Evolutionary conservation across 2,797 vertebrate species (phyloP).

Genomic region (Brotogeris chrysoptera): DNA sequence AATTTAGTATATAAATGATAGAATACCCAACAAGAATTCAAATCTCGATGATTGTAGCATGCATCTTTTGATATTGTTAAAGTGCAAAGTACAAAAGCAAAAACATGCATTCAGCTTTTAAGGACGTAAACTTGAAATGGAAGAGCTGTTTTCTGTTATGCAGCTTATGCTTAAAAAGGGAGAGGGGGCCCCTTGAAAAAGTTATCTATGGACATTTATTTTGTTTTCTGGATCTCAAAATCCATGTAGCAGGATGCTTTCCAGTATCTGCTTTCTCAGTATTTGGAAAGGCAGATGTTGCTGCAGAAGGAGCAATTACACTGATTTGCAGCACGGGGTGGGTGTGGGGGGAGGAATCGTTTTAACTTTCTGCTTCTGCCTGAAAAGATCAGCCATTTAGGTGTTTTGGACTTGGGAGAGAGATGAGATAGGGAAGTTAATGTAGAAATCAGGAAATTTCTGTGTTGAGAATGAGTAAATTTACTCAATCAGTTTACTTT

Average conservation of each 20-base stretch:
- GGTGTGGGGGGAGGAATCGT: neutral
- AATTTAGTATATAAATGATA: neutral
- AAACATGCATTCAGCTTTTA: neutral
- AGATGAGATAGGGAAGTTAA: neutral
- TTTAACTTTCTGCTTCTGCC: neutral
- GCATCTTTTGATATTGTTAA: neutral
- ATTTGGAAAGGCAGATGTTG: slow-evolving; percentile 24
- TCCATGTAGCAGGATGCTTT: neutral
- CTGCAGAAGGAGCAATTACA: slow-evolving; percentile 14
- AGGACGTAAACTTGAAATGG: neutral
- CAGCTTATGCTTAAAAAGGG: neutral
- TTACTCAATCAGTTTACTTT: neutral
- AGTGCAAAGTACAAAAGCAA: neutral
- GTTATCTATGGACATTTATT: neutral
- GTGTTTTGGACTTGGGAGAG: neutral
- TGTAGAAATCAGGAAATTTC: neutral
- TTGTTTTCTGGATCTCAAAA: neutral
- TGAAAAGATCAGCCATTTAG: neutral
- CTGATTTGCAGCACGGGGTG: neutral
- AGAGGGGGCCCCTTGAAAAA: neutral
- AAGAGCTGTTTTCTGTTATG: neutral
- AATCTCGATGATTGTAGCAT: neutral
- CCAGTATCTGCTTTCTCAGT: slow-evolving; percentile 13
- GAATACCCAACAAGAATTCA: neutral
- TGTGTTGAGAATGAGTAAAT: neutral